A percentile compares a stretch with the other conserved stretches of the same genome.
These are phyloP conservation scores for Pollicipes pollicipes DNA, from an alignment of 1,140 invertebrate species.

Conservation along the genomic window DNA sequence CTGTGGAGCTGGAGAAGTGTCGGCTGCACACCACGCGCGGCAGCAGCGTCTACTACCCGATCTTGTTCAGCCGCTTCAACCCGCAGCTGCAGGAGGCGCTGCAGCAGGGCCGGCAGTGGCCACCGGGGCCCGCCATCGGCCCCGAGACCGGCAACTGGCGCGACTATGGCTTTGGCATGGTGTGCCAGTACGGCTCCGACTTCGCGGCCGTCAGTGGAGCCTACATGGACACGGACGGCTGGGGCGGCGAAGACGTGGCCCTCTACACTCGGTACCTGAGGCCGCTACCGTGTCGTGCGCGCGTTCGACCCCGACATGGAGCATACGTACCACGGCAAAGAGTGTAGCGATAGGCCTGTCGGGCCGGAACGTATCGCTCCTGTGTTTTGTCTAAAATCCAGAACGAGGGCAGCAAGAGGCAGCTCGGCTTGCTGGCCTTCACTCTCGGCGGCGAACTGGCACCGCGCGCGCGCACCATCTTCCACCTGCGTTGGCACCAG, in stretches of 20 bases:
- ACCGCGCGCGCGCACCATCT: background rate
- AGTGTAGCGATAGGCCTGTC: constrained; percentile 41
- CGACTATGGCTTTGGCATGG: constrained; percentile 71
- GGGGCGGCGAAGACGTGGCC: constrained; percentile 65
- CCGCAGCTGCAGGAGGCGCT: constrained; percentile 30
- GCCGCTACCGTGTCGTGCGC: constrained; percentile 38
- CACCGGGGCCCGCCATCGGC: constrained; percentile 30
- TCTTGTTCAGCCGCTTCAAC: constrained; percentile 69
- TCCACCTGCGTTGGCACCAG: background rate
- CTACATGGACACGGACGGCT: constrained; percentile 53
- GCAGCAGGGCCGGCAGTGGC: background rate
- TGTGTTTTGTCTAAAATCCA: constrained; percentile 56
- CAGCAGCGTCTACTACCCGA: constrained; percentile 61
- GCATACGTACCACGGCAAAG: constrained; percentile 66
- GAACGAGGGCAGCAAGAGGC: constrained; percentile 49
- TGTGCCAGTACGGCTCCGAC: constrained; percentile 62
- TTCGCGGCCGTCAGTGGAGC: constrained; percentile 52
- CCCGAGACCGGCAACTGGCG: constrained; percentile 67
- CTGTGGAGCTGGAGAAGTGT: constrained; percentile 50
- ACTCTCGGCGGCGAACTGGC: background rate
- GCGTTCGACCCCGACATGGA: constrained; percentile 67
- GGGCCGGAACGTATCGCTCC: constrained; percentile 51
- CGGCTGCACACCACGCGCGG: constrained; percentile 36
- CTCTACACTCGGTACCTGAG: constrained; percentile 33
- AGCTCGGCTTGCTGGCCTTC: background rate